These are phyloP conservation scores for Drosophila multiciliata DNA, from an alignment of 2,888 invertebrate genomes.

Conservation along the genomic window DNA sequence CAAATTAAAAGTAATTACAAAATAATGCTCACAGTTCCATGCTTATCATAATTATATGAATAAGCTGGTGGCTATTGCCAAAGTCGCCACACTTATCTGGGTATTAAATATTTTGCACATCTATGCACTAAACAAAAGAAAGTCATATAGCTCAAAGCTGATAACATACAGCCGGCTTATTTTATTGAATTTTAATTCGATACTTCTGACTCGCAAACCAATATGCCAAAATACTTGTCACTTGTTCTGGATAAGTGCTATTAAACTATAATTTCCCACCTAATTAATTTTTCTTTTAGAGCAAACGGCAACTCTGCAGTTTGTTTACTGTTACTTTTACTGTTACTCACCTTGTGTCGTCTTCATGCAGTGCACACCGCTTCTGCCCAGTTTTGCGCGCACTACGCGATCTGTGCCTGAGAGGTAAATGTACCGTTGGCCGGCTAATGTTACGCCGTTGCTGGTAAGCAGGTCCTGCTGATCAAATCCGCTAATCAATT, in stretches of 20 bases:
- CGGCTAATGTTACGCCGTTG: constrained; percentile 96
- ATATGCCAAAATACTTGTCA: not conserved
- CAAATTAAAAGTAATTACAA: constrained; percentile 6
- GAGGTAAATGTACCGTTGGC: constrained; percentile 97
- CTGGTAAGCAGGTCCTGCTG: constrained; percentile 95
- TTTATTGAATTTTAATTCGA: not conserved
- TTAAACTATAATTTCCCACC: not conserved
- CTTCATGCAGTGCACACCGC: constrained; percentile 98
- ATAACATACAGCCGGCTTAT: constrained; percentile 3
- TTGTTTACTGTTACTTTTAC: not conserved
- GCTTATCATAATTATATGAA: constrained; percentile 50
- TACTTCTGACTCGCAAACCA: not conserved
- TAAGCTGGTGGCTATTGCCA: constrained; percentile 32
- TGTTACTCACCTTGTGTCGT: constrained; percentile 92
- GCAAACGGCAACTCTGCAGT: constrained; percentile 1
- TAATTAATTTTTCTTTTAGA: not conserved
- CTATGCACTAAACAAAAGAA: constrained; percentile 2
- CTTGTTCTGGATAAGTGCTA: not conserved
- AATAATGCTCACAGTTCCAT: constrained; percentile 11
- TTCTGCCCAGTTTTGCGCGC: constrained; percentile 96
- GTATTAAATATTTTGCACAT: constrained; percentile 66
- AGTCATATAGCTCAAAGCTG: not conserved
- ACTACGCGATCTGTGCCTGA: constrained; percentile 97
- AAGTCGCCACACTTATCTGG: constrained; percentile 39
- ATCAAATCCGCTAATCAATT: constrained; percentile 95